Evolutionary conservation across 2,888 invertebrate species (phyloP).

Genomic region (Drosophila robusta): DNA sequence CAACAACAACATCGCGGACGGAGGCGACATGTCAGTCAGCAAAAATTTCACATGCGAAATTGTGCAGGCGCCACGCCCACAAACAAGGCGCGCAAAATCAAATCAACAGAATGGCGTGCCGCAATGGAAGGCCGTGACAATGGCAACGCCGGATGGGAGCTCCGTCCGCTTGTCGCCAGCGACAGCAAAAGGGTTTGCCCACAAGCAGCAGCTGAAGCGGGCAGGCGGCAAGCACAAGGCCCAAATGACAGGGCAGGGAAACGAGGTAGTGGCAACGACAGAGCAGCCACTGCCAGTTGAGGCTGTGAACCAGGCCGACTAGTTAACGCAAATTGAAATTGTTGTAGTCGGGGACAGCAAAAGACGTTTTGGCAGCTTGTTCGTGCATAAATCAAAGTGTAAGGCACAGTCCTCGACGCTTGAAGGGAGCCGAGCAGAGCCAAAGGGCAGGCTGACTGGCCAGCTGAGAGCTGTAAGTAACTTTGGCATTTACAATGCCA

Average conservation of each 20-base stretch:
- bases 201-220: conserved; percentile 12
- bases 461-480: conserved; percentile 42
- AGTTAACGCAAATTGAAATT: conserved; percentile 71
- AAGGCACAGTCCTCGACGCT: conserved; percentile 20
- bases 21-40: conserved; percentile 57
- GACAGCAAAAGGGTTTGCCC: conserved; percentile 68
- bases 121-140: conserved; percentile 56
- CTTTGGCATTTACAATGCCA: conserved; percentile 60
- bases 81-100: conserved; percentile 59
- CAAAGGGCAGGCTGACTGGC: conserved; percentile 12
- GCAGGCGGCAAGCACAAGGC: not conserved
- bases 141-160: conserved; percentile 49
- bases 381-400: conserved; percentile 68
- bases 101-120: conserved; percentile 68
- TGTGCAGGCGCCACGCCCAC: conserved; percentile 58
- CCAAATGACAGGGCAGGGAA: not conserved
- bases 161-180: conserved; percentile 35
- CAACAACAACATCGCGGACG: conserved; percentile 10
- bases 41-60: conserved; percentile 64
- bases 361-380: conserved; percentile 67
- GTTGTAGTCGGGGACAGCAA: conserved; percentile 53
- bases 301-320: conserved; percentile 56
- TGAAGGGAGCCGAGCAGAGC: not conserved
- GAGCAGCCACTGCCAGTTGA: conserved; percentile 22
- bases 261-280: not conserved